phyloP scores from a whole-genome alignment of 2,797 vertebrate genomes.

The Hapalemur alaotrensis region DNA sequence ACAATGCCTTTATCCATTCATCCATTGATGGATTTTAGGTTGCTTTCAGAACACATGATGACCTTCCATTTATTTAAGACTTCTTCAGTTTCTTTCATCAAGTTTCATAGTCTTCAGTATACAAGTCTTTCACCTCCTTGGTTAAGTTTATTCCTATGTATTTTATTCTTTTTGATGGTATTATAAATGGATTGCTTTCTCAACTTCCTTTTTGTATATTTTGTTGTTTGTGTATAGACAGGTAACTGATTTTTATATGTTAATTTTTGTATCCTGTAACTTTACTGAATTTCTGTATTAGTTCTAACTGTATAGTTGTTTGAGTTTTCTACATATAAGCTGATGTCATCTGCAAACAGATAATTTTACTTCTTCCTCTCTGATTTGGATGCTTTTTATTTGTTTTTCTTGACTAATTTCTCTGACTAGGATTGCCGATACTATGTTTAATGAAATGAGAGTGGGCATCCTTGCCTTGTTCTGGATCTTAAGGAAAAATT shows the following conservation, averaged over 20 bases:
- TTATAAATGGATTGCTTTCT: neutral
- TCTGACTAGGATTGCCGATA: neutral
- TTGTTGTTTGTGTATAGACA: neutral
- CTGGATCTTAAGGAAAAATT: neutral
- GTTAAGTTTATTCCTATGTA: neutral
- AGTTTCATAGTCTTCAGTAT: neutral
- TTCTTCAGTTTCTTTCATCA: neutral
- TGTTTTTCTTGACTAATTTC: neutral
- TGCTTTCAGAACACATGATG: neutral
- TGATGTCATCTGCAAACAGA: neutral
- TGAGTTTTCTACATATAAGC: neutral
- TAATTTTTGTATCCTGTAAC: neutral
- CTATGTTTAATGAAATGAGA: neutral
- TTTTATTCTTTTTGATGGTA: neutral
- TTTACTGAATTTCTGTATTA: neutral
- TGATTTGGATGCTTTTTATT: neutral
- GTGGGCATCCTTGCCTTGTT: neutral
- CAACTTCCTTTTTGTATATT: neutral
- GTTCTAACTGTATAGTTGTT: neutral
- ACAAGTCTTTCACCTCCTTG: neutral
- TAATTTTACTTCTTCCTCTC: neutral
- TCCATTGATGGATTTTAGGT: neutral
- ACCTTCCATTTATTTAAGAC: neutral
- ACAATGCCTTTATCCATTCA: neutral
- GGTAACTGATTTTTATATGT: neutral